phyloP scores from a whole-genome alignment of 2,113 vertebrate genomes.

The Copsychus sechellarum region DNA sequence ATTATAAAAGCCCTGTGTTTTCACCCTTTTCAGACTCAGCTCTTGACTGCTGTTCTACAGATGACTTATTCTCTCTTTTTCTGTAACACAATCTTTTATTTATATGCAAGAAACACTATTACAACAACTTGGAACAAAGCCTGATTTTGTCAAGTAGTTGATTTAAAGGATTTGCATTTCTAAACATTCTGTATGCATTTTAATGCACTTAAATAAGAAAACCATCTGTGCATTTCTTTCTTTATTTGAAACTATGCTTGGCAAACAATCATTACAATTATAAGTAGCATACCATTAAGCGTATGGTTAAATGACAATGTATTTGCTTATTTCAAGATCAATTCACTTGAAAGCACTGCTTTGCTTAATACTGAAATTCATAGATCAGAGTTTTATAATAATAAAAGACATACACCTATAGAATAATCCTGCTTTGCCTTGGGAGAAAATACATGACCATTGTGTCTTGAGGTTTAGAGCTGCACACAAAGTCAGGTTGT shows the following conservation, averaged over 20 bases:
- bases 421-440: neutral
- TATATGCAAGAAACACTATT: constrained; percentile 25
- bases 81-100: constrained; percentile 18
- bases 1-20: neutral
- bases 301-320: neutral
- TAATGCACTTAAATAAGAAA: constrained; percentile 60
- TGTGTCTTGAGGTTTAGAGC: neutral
- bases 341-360: neutral
- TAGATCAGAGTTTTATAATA: constrained; percentile 1
- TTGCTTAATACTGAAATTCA: constrained; percentile 16
- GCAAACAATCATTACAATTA: constrained; percentile 42
- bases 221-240: constrained; percentile 40
- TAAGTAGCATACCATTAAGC: constrained; percentile 3
- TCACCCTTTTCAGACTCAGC: neutral
- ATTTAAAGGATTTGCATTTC: constrained; percentile 61
- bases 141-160: constrained; percentile 48
- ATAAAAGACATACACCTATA: neutral
- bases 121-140: constrained; percentile 45
- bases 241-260: constrained; percentile 24
- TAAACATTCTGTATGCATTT: constrained; percentile 60
- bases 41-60: constrained; percentile 13
- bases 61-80: constrained; percentile 35
- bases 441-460: neutral
- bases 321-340: constrained; percentile 27
- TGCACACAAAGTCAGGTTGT: neutral